A percentile compares a stretch with the other conserved stretches of the same genome.
These are phyloP conservation scores for Mastigias papua DNA, from an alignment of 30 jellyfish, hydroid and myxozoan genomes.

Conservation along the genomic window DNA sequence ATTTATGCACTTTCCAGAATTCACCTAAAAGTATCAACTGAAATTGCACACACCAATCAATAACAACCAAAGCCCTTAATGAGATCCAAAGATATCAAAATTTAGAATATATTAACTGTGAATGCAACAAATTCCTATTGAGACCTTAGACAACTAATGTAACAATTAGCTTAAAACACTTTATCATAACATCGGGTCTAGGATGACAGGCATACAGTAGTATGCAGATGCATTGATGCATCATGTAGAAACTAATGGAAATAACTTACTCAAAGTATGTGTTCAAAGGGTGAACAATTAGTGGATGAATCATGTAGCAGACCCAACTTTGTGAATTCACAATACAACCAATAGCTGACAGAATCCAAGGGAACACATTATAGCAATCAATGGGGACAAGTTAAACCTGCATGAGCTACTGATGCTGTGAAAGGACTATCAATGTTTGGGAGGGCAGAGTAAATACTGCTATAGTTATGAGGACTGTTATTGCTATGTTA, in stretches of 20 bases:
- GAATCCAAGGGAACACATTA: neutral
- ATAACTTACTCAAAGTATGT: neutral
- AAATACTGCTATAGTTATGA: no score
- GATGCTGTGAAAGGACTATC: no score
- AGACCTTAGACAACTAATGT: no score
- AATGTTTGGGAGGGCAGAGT: no score
- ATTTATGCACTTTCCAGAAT: neutral
- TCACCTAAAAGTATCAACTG: neutral
- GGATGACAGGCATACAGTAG: neutral
- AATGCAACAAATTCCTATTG: neutral
- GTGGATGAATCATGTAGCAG: neutral
- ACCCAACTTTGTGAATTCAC: neutral
- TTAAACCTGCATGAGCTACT: no score
- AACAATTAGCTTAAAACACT: neutral
- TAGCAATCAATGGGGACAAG: neutral
- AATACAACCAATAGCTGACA: neutral
- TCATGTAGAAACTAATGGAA: neutral
- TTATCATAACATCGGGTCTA: neutral
- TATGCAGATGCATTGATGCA: neutral
- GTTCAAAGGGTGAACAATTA: neutral
- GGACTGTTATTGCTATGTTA: no score
- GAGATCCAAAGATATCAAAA: neutral
- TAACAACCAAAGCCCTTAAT: neutral
- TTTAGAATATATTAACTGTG: neutral
- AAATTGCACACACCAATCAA: neutral